A percentile compares a stretch with the other conserved stretches of the same genome.
phyloP scores from a whole-genome alignment of 2,113 vertebrate genomes.

The Daphoenositta chrysoptera region DNA sequence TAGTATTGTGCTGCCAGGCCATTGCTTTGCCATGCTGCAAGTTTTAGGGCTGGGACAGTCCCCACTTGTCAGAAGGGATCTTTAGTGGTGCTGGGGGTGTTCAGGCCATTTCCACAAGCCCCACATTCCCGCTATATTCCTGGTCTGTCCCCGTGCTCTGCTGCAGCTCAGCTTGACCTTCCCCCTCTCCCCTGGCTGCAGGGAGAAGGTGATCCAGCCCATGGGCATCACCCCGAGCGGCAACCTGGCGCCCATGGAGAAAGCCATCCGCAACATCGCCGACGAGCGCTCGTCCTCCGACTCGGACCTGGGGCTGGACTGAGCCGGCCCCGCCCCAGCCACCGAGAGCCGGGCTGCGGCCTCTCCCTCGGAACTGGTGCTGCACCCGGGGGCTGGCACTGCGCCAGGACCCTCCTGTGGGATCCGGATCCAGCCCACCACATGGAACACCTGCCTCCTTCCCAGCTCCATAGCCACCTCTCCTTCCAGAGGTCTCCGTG shows the following conservation, averaged over 20 bases:
- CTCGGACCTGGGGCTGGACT: conserved; percentile 76
- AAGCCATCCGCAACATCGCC: conserved; percentile 65
- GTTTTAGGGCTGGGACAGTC: not conserved
- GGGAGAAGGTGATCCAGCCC: conserved; percentile 86
- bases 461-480: not conserved
- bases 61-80: not conserved
- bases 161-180: not conserved
- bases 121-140: fast-evolving
- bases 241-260: conserved; percentile 81
- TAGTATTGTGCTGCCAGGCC: not conserved
- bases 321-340: not conserved
- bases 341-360: not conserved
- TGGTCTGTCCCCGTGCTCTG: fast-evolving
- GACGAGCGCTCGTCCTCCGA: conserved; percentile 74
- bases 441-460: not conserved
- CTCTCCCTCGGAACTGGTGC: conserved; percentile 31
- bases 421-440: not conserved
- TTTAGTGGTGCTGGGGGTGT: too few species aligned
- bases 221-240: conserved; percentile 87
- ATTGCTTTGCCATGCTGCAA: fast-evolving
- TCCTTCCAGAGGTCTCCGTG: not conserved
- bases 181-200: conserved; percentile 2
- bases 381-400: conserved; percentile 1
- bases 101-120: not conserved
- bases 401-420: not conserved